Evolutionary conservation across 2,797 vertebrate species (phyloP).

Genomic region (Arnoldichthys spilopterus): DNA sequence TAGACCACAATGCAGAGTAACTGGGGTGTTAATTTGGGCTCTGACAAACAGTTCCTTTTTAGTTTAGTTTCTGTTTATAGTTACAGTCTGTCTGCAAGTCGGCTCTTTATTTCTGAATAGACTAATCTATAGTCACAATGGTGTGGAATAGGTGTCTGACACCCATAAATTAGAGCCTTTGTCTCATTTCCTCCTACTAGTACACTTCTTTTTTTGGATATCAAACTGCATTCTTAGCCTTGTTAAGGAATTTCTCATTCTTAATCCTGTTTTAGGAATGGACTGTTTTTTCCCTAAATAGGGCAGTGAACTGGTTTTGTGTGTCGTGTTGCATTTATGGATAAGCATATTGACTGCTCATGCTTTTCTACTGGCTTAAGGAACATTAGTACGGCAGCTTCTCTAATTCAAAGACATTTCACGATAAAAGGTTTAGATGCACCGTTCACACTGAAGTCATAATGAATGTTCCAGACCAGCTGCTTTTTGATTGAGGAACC

Average conservation of each 20-base stretch:
- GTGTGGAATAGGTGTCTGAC: background rate
- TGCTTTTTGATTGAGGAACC: background rate
- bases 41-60: background rate
- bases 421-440: too few species aligned
- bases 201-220: constrained; percentile 15
- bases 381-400: background rate
- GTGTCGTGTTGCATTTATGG: background rate
- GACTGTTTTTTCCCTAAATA: background rate
- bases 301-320: background rate
- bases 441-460: background rate
- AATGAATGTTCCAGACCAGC: background rate
- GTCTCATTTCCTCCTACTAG: background rate
- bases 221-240: constrained; percentile 16
- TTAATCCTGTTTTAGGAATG: constrained; percentile 6
- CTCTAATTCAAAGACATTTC: background rate
- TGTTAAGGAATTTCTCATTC: background rate
- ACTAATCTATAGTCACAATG: background rate
- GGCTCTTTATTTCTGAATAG: too few species aligned
- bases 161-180: background rate
- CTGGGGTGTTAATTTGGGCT: too few species aligned
- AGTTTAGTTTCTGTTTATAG: background rate
- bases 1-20: background rate
- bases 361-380: background rate
- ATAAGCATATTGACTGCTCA: background rate
- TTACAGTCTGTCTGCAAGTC: background rate